phyloP scores from a whole-genome alignment of 2,888 invertebrate genomes.

The Sabellastarte sp. region DNA sequence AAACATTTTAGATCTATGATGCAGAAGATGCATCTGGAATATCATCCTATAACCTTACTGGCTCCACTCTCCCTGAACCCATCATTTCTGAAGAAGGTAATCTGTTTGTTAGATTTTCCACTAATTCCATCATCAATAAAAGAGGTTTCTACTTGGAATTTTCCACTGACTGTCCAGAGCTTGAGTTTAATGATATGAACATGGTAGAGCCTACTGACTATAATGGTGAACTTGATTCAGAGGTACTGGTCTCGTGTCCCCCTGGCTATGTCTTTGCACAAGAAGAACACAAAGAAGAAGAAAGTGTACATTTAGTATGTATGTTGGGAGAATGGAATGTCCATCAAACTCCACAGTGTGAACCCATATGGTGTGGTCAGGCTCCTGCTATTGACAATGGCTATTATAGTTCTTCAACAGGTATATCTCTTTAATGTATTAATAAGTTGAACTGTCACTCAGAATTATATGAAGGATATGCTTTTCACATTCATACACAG shows the following conservation, averaged over 20 bases:
- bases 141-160: no score
- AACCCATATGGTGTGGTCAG: conserved; percentile 36
- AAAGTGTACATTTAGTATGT: conserved; percentile 32
- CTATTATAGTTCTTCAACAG: conserved; percentile 15
- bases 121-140: no score
- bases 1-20: no score
- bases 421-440: no score
- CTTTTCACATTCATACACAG: no score
- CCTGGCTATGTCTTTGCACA: conserved; percentile 32
- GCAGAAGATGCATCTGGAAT: no score
- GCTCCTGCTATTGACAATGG: conserved; percentile 36
- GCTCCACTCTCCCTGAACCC: no score
- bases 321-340: conserved; percentile 34
- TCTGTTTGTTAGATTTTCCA: no score
- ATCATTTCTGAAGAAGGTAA: not conserved
- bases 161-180: not conserved
- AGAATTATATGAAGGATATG: no score
- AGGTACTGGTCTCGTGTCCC: conserved; percentile 29
- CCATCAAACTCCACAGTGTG: conserved; percentile 27
- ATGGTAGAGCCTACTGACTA: not conserved
- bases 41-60: no score
- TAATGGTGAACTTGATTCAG: not conserved
- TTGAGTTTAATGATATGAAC: not conserved
- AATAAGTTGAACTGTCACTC: no score
- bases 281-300: conserved; percentile 21